phyloP scores from a whole-genome alignment of 1,140 invertebrate species.

The Leptestheria dahalacensis region DNA sequence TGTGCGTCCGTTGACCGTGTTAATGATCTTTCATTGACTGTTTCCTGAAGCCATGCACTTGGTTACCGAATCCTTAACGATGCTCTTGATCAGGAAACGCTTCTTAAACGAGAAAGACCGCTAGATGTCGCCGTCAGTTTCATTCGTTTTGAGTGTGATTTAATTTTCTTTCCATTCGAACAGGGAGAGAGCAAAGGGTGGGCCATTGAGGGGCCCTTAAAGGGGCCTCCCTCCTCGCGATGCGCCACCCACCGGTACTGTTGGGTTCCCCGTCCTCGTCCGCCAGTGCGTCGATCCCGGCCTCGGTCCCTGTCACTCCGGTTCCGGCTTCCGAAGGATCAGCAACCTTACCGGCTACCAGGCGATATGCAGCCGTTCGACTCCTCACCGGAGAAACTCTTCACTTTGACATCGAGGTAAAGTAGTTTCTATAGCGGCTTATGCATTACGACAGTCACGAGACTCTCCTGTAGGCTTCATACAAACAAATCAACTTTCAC shows the following conservation, averaged over 20 bases:
- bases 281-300: neutral
- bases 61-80: no score
- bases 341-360: constrained; percentile 14
- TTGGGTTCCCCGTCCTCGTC: constrained; percentile 1
- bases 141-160: no score
- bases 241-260: constrained; percentile 11
- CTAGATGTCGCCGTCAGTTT: no score
- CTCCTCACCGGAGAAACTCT: constrained; percentile 42
- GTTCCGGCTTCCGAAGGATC: neutral
- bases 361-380: constrained; percentile 41
- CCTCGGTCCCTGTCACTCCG: neutral
- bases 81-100: no score
- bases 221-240: neutral
- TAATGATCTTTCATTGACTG: no score
- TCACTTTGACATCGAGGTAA: constrained; percentile 45
- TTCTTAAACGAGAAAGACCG: no score
- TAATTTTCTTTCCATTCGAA: neutral
- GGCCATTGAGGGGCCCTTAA: constrained; percentile 8
- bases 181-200: constrained; percentile 9
- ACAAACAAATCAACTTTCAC: no score
- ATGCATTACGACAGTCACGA: no score
- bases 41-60: no score
- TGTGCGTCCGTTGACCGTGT: no score
- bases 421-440: no score
- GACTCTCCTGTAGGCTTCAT: no score